Base-by-base conservation (phyloP, 2,888 invertebrate species). In the Cosmia pyralina region DNA sequence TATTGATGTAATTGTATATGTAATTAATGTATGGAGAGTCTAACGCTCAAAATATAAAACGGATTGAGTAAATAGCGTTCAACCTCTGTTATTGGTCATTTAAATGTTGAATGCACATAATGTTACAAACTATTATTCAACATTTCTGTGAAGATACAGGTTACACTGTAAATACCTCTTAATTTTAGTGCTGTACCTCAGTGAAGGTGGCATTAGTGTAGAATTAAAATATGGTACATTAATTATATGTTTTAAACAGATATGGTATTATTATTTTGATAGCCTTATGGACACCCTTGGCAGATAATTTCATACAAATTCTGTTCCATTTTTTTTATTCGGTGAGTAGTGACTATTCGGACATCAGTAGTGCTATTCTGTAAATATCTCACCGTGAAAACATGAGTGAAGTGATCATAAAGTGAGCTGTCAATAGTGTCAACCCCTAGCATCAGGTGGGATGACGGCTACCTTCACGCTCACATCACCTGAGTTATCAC, bases 141-240 rank as follows among this genome's bases (percentile, higher is more conserved):
- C 79, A 63, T 77, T 72, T 75, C 22, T 78, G 70, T 82, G 76
- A 83, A 86, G 72, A 76, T 81, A 72, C 63, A 65, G 83, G 77
- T 78, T 82, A 79, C 71, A 75, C 71, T 77, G 82, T 86, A 85
- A 79, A 85, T 86, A 86, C 83, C 82, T 85, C 76, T 83, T 83
- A 78, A 72, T 75, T 69, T 81, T 85, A 84, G 83, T 80, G 82
- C 76, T 85, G 68, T 75, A 83, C 83, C 81, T 85, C 66, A 58
- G 69, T 74, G 70, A 74, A 82, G 82, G 85, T 83, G 69, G 75
- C 80, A 69, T 78, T 85, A 86, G 83, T 85, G 79, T 89, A 87
- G 76, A 81, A 75, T 87, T 84, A 86, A 87, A 88, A 83, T 86
- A 84, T 84, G 88, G 88, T 90, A 90, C 88, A 90, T 90, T 90